A percentile compares a stretch with the other conserved stretches of the same genome.
Evolutionary conservation across 2,797 vertebrate genomes (phyloP).

Genomic region (Anguilla anguilla): DNA sequence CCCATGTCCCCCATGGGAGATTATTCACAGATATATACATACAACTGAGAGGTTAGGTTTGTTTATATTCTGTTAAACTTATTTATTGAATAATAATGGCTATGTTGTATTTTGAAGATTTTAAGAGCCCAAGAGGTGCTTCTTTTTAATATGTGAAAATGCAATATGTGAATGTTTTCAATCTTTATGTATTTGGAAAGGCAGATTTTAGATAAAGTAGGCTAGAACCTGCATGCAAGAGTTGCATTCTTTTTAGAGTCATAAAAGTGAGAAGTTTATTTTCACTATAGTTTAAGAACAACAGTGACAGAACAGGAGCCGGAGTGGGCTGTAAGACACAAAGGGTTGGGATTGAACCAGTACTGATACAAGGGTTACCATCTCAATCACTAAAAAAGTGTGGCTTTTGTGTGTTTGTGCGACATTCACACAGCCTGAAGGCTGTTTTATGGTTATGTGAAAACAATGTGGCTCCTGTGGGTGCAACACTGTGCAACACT

Average conservation of each 20-base stretch:
- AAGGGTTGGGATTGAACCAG: neutral
- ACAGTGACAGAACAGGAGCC: neutral
- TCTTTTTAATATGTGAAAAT: conserved; percentile 23
- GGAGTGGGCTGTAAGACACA: neutral
- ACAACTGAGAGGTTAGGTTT: conserved; percentile 59
- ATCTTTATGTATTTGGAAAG: conserved; percentile 2
- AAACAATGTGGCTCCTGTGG: neutral
- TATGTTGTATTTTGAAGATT: conserved; percentile 26
- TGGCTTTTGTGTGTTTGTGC: neutral
- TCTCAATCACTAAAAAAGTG: neutral
- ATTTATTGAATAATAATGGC: conserved; percentile 39
- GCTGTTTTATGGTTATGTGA: neutral
- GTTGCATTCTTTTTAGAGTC: conserved; percentile 17
- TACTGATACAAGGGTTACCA: neutral
- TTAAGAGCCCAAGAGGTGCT: conserved; percentile 28
- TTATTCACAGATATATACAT: conserved; percentile 62
- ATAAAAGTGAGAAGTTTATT: neutral
- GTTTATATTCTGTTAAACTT: conserved; percentile 67
- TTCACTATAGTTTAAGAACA: neutral
- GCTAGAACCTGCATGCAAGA: conserved; percentile 19
- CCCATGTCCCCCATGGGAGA: conserved; percentile 55
- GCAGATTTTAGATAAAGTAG: conserved; percentile 15
- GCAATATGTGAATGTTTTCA: conserved; percentile 20
- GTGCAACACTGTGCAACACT: neutral
- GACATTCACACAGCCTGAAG: neutral